These are phyloP conservation scores for Saccostrea glomerata DNA, from an alignment of 1,140 invertebrate genomes.

Conservation along the genomic window DNA sequence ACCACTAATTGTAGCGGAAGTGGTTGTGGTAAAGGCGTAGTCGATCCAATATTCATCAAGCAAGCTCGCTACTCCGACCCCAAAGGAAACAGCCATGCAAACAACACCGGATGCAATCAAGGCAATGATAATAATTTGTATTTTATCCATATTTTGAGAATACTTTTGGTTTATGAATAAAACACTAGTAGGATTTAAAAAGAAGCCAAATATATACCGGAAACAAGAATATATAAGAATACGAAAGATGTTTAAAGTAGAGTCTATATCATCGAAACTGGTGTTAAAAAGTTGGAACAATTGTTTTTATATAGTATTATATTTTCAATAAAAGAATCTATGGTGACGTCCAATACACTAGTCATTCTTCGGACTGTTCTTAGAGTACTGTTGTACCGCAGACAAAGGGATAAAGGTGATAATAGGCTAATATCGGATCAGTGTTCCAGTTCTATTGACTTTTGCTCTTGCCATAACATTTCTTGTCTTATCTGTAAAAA, in stretches of 20 bases:
- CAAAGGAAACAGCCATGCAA: background rate
- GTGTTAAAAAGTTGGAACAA: background rate
- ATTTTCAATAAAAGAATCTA: background rate
- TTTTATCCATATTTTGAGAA: slow-evolving; percentile 12
- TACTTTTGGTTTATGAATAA: background rate
- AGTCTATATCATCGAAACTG: background rate
- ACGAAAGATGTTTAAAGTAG: background rate
- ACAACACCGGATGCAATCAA: background rate
- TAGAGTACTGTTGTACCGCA: background rate
- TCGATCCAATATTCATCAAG: background rate
- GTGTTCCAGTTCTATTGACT: background rate
- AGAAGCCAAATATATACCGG: background rate
- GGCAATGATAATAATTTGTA: background rate
- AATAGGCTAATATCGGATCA: background rate
- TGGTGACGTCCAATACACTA: background rate
- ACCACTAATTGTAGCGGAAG: background rate
- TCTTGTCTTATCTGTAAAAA: background rate
- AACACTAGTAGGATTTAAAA: background rate
- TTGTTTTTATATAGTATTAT: background rate
- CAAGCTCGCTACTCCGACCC: background rate
- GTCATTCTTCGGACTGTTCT: background rate
- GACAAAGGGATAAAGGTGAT: background rate
- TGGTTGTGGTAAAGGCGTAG: background rate
- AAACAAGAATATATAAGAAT: background rate
- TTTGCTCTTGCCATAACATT: background rate